A percentile compares a stretch with the other conserved stretches of the same genome.
phyloP scores from a whole-genome alignment of 2,888 invertebrate species.

The Eilema depressum region DNA sequence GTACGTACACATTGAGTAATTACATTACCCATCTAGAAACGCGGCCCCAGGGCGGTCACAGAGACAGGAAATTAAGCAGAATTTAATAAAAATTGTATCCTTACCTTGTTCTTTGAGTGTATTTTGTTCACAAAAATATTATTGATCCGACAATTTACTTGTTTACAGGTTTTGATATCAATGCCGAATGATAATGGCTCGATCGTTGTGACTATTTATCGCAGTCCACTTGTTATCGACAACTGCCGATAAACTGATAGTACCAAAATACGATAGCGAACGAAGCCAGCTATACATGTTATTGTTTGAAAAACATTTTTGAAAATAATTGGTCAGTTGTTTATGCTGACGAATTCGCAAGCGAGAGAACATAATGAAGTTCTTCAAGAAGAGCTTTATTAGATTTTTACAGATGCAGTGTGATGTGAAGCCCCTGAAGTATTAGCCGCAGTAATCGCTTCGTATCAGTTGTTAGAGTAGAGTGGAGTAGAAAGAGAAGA shows the following conservation, averaged over 20 bases:
- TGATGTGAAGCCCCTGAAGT: too few relatives aligned
- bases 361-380: too few relatives aligned
- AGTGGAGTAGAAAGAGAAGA: too few relatives aligned
- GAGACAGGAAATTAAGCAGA: background rate
- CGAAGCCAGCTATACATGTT: too few relatives aligned
- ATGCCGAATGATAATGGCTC: constrained; percentile 47
- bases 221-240: constrained; percentile 40
- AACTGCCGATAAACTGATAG: constrained; percentile 42
- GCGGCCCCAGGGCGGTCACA: background rate
- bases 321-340: background rate
- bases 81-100: constrained; percentile 11
- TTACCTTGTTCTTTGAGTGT: constrained; percentile 31
- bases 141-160: constrained; percentile 29
- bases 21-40: background rate
- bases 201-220: constrained; percentile 57
- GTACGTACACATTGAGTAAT: background rate
- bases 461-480: too few relatives aligned
- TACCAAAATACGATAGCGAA: background rate
- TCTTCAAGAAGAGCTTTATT: too few relatives aligned
- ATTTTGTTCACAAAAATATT: constrained; percentile 32
- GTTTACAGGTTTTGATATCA: constrained; percentile 40
- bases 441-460: too few relatives aligned
- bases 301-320: background rate
- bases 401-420: too few relatives aligned
- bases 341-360: background rate